Conservation (phyloP, 2,888 invertebrate genomes). For the Torymus aiolomorphi region DNA sequence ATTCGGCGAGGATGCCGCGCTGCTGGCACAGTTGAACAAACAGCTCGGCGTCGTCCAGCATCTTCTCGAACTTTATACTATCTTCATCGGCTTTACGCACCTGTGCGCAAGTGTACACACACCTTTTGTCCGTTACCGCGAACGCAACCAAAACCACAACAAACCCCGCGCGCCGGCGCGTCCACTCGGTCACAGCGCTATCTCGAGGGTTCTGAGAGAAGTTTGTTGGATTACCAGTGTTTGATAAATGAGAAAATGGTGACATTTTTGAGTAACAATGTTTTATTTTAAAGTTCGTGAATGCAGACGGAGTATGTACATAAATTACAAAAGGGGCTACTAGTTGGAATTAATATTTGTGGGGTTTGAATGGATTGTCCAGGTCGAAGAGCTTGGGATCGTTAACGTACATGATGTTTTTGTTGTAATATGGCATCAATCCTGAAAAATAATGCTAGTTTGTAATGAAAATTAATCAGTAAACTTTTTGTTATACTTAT, state of each 20-base stretch:
- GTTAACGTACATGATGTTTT: slow-evolving; percentile 86
- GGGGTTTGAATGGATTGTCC: slow-evolving; percentile 87
- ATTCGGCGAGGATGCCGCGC: slow-evolving; percentile 62
- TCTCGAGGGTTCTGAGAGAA: slow-evolving; percentile 11
- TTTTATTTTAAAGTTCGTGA: slow-evolving; percentile 33
- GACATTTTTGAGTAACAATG: too few species aligned
- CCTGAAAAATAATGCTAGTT: slow-evolving; percentile 75
- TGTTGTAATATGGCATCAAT: slow-evolving; percentile 89
- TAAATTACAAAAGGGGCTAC: slow-evolving; percentile 55
- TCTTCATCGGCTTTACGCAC: background rate
- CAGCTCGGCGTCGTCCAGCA: slow-evolving; percentile 66
- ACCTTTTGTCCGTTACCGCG: slow-evolving; percentile 21
- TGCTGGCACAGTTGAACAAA: slow-evolving; percentile 68
- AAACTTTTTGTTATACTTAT: too few species aligned
- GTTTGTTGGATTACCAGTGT: background rate
- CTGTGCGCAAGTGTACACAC: background rate
- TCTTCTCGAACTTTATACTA: slow-evolving; percentile 11
- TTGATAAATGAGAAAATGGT: slow-evolving; percentile 32
- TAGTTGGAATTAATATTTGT: slow-evolving; percentile 77
- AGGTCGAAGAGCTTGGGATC: slow-evolving; percentile 96
- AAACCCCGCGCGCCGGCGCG: slow-evolving; percentile 30
- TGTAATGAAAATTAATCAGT: background rate
- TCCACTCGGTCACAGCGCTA: slow-evolving; percentile 23
- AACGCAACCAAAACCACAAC: slow-evolving; percentile 52
- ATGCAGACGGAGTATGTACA: slow-evolving; percentile 37